Evolutionary conservation across 2,113 vertebrate genomes (phyloP).

Genomic region (Ceyx melanurus): DNA sequence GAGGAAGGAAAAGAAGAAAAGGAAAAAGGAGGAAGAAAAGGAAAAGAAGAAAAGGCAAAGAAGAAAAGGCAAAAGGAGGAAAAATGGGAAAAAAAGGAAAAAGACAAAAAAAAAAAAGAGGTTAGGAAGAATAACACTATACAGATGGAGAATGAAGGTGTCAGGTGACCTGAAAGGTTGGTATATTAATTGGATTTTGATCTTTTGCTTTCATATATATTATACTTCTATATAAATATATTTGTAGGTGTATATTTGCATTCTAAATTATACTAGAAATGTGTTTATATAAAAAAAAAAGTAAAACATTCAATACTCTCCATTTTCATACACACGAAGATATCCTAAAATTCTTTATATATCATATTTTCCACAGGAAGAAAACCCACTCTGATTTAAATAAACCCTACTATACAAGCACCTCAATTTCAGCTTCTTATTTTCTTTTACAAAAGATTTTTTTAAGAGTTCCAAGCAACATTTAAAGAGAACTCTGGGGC

Average conservation of each 20-base stretch:
- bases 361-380: neutral
- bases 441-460: neutral
- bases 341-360: neutral
- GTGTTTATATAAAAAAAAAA: neutral
- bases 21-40: neutral
- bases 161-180: neutral
- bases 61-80: fast-evolving
- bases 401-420: neutral
- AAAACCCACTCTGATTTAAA: neutral
- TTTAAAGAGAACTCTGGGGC: neutral
- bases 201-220: neutral
- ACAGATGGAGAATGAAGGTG: neutral
- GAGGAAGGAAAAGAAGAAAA: neutral
- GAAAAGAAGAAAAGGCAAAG: too few relatives aligned
- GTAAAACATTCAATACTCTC: neutral
- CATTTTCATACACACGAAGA: neutral
- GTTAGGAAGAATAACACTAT: neutral
- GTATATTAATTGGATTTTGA: neutral
- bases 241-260: neutral
- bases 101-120: neutral
- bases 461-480: neutral
- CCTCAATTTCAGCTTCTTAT: neutral
- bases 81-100: neutral
- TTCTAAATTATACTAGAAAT: neutral
- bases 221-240: neutral